phyloP scores from a whole-genome alignment of 2,113 vertebrate species.

The Bos javanicus region DNA sequence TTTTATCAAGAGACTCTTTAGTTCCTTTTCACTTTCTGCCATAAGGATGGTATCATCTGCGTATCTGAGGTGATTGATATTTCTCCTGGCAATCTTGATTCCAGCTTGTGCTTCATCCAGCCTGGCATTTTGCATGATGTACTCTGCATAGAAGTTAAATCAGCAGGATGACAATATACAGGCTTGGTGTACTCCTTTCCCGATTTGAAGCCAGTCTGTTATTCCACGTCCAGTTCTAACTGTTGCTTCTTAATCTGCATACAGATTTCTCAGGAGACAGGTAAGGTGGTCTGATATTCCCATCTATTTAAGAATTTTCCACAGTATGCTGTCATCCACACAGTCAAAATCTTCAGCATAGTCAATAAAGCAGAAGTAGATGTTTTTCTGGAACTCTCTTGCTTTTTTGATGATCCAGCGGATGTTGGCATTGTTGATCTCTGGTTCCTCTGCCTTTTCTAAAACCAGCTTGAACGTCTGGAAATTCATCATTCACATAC shows the following conservation, averaged over 20 bases:
- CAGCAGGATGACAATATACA: neutral
- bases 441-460: too few relatives aligned
- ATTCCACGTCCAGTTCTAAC: neutral
- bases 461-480: too few relatives aligned
- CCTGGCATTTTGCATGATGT: neutral
- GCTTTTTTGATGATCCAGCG: too few relatives aligned
- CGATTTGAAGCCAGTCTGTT: neutral
- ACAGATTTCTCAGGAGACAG: too few relatives aligned
- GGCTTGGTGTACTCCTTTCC: neutral
- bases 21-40: neutral
- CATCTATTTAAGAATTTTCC: too few relatives aligned
- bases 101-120: neutral
- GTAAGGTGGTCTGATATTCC: too few relatives aligned
- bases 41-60: neutral
- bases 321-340: too few relatives aligned
- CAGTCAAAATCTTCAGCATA: too few relatives aligned
- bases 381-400: too few relatives aligned
- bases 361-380: too few relatives aligned
- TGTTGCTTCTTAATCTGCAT: neutral
- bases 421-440: too few relatives aligned
- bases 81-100: neutral
- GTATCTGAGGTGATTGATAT: neutral
- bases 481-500: too few relatives aligned
- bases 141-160: neutral
- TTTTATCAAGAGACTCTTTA: neutral